A percentile compares a stretch with the other conserved stretches of the same genome.
These are phyloP conservation scores for Drosophila eohydei DNA, from an alignment of 2,888 invertebrate species.

Conservation along the genomic window DNA sequence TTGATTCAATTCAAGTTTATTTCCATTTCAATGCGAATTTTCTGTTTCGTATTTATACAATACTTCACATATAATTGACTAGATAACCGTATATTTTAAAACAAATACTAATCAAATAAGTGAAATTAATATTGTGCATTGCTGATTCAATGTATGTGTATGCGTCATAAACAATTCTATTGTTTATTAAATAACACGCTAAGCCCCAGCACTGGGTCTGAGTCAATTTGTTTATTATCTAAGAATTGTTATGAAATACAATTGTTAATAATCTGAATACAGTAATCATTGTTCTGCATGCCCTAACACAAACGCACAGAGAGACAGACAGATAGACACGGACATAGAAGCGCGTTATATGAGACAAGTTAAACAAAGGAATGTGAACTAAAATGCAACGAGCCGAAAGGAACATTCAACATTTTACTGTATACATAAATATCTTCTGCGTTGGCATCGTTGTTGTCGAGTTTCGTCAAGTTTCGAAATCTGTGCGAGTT, in stretches of 20 bases:
- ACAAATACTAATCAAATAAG: not conserved
- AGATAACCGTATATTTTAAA: not conserved
- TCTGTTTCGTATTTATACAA: not conserved
- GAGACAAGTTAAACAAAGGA: slow-evolving; percentile 13
- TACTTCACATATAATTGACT: not conserved
- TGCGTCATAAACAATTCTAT: slow-evolving; percentile 32
- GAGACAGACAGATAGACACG: not conserved
- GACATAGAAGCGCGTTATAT: slow-evolving; percentile 2
- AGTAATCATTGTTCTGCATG: slow-evolving; percentile 17
- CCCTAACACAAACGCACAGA: not conserved
- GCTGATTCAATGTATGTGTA: slow-evolving; percentile 4
- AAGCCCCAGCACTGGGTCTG: not conserved
- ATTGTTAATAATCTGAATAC: slow-evolving; percentile 24
- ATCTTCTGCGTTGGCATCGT: slow-evolving; percentile 1
- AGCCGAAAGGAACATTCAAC: slow-evolving; percentile 9
- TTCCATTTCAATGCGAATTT: not conserved
- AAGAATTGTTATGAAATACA: slow-evolving; percentile 19
- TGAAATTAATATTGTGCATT: slow-evolving; percentile 13
- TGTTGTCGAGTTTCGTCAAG: slow-evolving; percentile 17
- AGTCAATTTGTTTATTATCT: slow-evolving; percentile 39
- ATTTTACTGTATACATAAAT: slow-evolving; percentile 18
- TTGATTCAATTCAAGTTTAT: not conserved
- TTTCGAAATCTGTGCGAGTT: slow-evolving; percentile 38
- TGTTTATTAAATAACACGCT: slow-evolving; percentile 20
- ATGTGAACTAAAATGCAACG: slow-evolving; percentile 18